These are phyloP conservation scores for Amitus sp. DNA, from an alignment of 2,888 invertebrate species.

Conservation along the genomic window DNA sequence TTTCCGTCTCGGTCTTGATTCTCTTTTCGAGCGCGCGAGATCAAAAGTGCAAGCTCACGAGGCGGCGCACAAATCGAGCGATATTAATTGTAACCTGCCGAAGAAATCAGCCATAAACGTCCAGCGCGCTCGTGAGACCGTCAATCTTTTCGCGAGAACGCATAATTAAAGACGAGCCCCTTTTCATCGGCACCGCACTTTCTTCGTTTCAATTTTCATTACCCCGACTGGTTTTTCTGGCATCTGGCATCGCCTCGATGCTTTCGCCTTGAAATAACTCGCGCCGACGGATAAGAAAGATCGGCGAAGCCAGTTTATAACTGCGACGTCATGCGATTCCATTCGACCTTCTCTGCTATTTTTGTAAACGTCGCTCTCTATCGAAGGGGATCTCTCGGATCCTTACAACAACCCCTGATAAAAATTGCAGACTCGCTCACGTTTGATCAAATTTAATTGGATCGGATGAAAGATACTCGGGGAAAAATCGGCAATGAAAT, in stretches of 20 bases:
- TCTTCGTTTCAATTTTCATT: slow-evolving; percentile 19
- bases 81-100: slow-evolving; percentile 47
- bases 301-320: slow-evolving; percentile 35
- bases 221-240: slow-evolving; percentile 32
- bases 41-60: slow-evolving; percentile 39
- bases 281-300: slow-evolving; percentile 21
- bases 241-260: slow-evolving; percentile 30
- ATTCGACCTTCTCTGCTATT: slow-evolving; percentile 47
- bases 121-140: slow-evolving; percentile 36
- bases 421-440: too few relatives aligned
- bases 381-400: not conserved
- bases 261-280: slow-evolving; percentile 31
- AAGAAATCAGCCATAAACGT: slow-evolving; percentile 34
- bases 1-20: not conserved
- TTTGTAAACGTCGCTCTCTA: slow-evolving; percentile 47
- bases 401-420: not conserved
- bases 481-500: too few relatives aligned
- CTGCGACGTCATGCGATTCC: slow-evolving; percentile 54
- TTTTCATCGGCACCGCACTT: slow-evolving; percentile 13
- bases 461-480: too few relatives aligned
- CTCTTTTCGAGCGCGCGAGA: too few relatives aligned
- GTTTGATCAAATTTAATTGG: too few relatives aligned
- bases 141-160: slow-evolving; percentile 26
- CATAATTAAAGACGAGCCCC: slow-evolving; percentile 35
- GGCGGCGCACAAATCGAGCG: slow-evolving; percentile 33